Base-by-base conservation (phyloP, 2,797 vertebrate genomes). In the Eurystomus glaucurus region DNA sequence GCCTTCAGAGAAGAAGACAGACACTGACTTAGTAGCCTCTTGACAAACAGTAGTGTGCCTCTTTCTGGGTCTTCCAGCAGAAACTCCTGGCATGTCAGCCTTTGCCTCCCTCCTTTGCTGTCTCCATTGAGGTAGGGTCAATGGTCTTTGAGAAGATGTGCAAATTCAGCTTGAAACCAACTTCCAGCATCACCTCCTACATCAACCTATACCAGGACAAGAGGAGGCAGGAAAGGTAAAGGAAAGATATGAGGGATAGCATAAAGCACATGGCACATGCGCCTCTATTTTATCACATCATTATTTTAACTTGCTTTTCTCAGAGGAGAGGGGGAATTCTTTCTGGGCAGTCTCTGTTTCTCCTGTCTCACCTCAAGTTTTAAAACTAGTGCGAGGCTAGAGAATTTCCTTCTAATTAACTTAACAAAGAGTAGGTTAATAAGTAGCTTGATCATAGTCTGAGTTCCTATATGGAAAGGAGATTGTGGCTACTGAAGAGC, bases 391-490 rank as follows among this genome's bases (percentile, higher is more conserved):
- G 26, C 85, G 81, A 88, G 37, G 57, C 75, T 91, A 65, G 71
- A 93, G 70, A 93, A 78, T 83, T 75, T 84, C 46, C 28, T 45
- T 85, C 60, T 90, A 75, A 96, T 97, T 94, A 88, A 51, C 61
- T 95, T 93, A 85, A 85, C 77, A 93, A 94, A 91, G 78, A 58
- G n/a, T 35, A 75, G 86, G 71, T 91, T 96, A 96, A 95, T 93
- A 93, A 77, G 65, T 78, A 91, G 61, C 79, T 97, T 95, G 96
- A 96, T 96, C 81, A 29, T 26, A 88, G 75, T 20, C 85, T 45
- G 75, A 51, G 39, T 88, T 91, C 72, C 46, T 90, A 0, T 84
- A 62, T 17, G 78, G 86, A 39, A 85, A 88, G 60, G 82, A 79
- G 90, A 91, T 95, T 94, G 80, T 88, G 92, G 85, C 68, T 94